phyloP scores from a whole-genome alignment of 2,888 invertebrate species.

The Mesorhabditis spiculigera region DNA sequence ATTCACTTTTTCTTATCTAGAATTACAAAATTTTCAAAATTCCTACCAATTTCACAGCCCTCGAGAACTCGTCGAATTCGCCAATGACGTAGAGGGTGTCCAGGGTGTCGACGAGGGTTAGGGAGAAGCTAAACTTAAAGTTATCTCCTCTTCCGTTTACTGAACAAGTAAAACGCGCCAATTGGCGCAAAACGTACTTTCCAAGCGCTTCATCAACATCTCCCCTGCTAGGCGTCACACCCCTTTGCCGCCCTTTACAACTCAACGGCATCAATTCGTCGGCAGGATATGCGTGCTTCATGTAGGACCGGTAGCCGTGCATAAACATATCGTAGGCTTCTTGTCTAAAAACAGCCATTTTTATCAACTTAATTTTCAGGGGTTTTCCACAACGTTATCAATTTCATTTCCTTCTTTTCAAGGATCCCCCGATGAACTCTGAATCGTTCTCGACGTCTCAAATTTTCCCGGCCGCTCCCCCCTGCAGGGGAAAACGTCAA shows the following conservation, averaged over 20 bases:
- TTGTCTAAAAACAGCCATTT: constrained; percentile 31
- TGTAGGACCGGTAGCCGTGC: constrained; percentile 90
- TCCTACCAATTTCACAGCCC: constrained; percentile 79
- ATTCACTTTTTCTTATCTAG: no score
- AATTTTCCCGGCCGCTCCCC: no score
- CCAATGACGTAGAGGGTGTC: constrained; percentile 87
- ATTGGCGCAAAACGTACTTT: constrained; percentile 73
- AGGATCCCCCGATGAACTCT: neutral
- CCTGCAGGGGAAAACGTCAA: no score
- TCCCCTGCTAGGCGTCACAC: constrained; percentile 83
- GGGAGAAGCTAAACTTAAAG: constrained; percentile 73
- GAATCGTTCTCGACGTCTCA: no score
- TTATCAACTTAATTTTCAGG: neutral
- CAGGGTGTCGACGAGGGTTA: constrained; percentile 88
- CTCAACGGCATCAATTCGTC: constrained; percentile 96
- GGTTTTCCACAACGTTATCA: neutral
- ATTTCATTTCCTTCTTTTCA: neutral
- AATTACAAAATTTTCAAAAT: no score
- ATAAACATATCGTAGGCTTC: constrained; percentile 89
- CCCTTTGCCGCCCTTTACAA: constrained; percentile 85
- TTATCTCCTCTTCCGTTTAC: neutral
- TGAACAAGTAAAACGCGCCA: constrained; percentile 1
- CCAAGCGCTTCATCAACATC: constrained; percentile 94
- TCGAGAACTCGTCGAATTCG: constrained; percentile 88
- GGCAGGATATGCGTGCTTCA: constrained; percentile 91